Base-by-base conservation (phyloP, 2,113 vertebrate species). In the Aspiorhynchus laticeps region DNA sequence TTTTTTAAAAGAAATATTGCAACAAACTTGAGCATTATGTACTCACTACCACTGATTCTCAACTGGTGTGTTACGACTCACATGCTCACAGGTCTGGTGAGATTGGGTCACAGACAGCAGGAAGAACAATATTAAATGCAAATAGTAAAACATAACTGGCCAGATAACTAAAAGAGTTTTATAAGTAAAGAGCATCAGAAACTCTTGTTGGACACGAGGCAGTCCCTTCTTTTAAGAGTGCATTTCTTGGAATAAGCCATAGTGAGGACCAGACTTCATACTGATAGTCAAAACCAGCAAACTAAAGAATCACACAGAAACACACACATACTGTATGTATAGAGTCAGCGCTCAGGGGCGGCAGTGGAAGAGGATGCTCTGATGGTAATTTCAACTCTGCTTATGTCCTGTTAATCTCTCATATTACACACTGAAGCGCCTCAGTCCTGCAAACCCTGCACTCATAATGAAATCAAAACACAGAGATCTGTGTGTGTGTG, bases 331-430 rank as follows among this genome's bases (percentile, higher is more conserved):
- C n/a, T n/a, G n/a, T n/a, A n/a, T 59, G 56, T 24, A 3, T 9
- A 56, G 21, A 59, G n/a, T 65, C 11, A 67, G n/a, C 11, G 63
- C n/a, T 67, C 63, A 8, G 53, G n/a, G 59, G 24, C 8, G 1
- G 59, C 59, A 26, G 61, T 74, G 3, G 26, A 78, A 53, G 26
- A 53, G 48, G 48, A 51, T 51, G 28, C 36, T 36, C 77, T 56
- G 28, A 78, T 36, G 19, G 10, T 24, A 6, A 59, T 79, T 59
- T 79, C 26, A 36, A 1, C 51, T 56, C 48, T 24, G 17, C 17
- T 79, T 56, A 33, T 79, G 76, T 36, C 46, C 76, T 79, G 76
- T 33, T 79, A 19, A 56, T 79, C 76, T 56, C 76, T 79, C 48
- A 56, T 79, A 79, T 79, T 56, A 78, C 48, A 77, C 43, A 77